Base-by-base conservation (phyloP, 1,140 invertebrate species). In the Eumeta japonica region DNA sequence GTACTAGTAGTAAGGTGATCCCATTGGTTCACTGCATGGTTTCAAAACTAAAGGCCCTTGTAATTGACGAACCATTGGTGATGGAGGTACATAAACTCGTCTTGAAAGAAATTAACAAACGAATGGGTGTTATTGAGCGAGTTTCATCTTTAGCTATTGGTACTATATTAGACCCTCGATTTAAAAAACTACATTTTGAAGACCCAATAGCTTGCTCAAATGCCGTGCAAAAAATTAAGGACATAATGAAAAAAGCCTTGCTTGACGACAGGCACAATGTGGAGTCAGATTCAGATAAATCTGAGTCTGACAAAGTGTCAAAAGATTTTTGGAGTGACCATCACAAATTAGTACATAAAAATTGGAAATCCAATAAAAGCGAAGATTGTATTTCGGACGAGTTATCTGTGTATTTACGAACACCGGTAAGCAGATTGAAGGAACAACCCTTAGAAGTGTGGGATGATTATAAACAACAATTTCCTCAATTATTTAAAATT, bases 1-100 rank as follows among this genome's bases (percentile, higher is more conserved):
- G 53, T 19, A 58, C 71, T n/a, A 60, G 51, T n/a, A 66, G 65
- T 29, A 63, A 63, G 37, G 38, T 68, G 1, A 74, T 76, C 27
- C 64, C 70, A 18, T 46, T 75, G 37, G 45, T 74, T 10, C 52
- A 52, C 29, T 65, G 58, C 39, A 45, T 72, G 18, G 15, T 55
- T 33, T 64, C 38, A 12, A 60, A 62, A 50, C 14, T 71, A 3
- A 36, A 43, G 28, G 2, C 29, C 12, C 37, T 50, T 28, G 3
- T 24, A 17, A 34, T 50, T 32, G 43, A 42, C 18, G 51, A 57
- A 29, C 31, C 39, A 9, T 19, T 58, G 15, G 46, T 35, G 10
- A 39, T 46, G 20, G 35, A 49, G 15, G 39, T 59, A 15, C 35
- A 50, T 28, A 30, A 39, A 32, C 31, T 55, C 5, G 33, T 55